These are phyloP conservation scores for Agelaius tricolor DNA, from an alignment of 2,113 vertebrate species.

Conservation along the genomic window DNA sequence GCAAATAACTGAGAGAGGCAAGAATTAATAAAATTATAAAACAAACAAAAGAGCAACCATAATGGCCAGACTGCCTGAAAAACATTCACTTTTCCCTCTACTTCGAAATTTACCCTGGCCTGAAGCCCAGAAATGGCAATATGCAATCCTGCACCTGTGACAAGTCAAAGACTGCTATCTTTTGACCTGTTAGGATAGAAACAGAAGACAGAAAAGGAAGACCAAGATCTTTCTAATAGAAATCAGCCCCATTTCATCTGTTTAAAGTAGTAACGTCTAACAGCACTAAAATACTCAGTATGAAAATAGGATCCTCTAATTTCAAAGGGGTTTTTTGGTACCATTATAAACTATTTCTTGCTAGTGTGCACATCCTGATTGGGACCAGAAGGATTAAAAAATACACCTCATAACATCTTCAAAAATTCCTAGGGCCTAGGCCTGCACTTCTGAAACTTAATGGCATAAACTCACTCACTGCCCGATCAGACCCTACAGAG, in stretches of 20 bases:
- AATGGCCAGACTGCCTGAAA: not conserved
- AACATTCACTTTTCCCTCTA: not conserved
- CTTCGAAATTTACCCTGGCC: conserved; percentile 35
- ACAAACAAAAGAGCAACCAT: not conserved
- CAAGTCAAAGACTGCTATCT: not conserved
- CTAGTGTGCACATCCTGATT: not conserved
- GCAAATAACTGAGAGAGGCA: not conserved
- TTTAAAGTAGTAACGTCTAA: not conserved
- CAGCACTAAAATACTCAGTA: not conserved
- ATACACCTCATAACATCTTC: not conserved
- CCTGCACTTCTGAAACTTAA: not conserved
- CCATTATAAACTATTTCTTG: not conserved
- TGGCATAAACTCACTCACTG: not conserved
- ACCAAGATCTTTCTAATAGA: not conserved
- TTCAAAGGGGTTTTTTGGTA: not conserved
- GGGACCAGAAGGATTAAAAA: not conserved
- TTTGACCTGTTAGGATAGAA: not conserved
- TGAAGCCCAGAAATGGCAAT: conserved; percentile 41
- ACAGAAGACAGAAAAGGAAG: not conserved
- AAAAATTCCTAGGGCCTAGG: not conserved
- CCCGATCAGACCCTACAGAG: not conserved
- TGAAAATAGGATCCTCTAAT: not conserved
- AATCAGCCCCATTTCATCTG: not conserved
- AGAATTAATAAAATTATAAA: conserved; percentile 3
- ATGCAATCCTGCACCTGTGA: not conserved